A percentile compares a stretch with the other conserved stretches of the same genome.
phyloP scores from a whole-genome alignment of 2,888 invertebrate genomes.

The Leptinotarsa tumamoca region DNA sequence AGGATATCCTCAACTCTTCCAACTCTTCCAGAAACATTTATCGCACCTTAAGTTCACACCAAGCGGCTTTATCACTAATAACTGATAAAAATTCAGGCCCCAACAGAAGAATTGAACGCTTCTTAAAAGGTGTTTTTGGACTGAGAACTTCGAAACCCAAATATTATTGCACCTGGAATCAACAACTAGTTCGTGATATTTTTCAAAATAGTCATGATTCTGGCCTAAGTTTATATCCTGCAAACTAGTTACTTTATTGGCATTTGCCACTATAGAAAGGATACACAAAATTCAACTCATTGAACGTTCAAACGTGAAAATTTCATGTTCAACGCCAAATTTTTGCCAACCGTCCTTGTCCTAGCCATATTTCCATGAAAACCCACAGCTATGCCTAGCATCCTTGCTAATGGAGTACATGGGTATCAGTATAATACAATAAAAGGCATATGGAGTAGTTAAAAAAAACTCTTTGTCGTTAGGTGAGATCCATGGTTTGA shows the following conservation, averaged over 20 bases:
- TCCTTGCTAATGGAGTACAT: not conserved
- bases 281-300: constrained; percentile 31
- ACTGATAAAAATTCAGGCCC: no score
- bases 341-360: constrained; percentile 25
- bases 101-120: constrained; percentile 25
- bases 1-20: no score
- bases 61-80: no score
- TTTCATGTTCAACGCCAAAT: constrained; percentile 6
- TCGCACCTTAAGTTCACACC: no score
- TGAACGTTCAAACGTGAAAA: constrained; percentile 16
- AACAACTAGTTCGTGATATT: constrained; percentile 21
- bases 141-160: constrained; percentile 27
- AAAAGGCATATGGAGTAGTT: constrained; percentile 40
- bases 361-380: constrained; percentile 29
- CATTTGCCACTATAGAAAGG: constrained; percentile 24
- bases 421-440: not conserved
- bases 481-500: constrained; percentile 32
- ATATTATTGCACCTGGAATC: constrained; percentile 35
- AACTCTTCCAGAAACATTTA: no score
- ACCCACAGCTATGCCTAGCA: constrained; percentile 36
- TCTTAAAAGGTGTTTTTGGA: constrained; percentile 31
- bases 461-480: constrained; percentile 44
- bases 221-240: constrained; percentile 24
- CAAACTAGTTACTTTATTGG: constrained; percentile 24
- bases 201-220: not conserved